A percentile compares a stretch with the other conserved stretches of the same genome.
phyloP scores from a whole-genome alignment of 2,113 vertebrate species.

The Orientallactaga bullata region DNA sequence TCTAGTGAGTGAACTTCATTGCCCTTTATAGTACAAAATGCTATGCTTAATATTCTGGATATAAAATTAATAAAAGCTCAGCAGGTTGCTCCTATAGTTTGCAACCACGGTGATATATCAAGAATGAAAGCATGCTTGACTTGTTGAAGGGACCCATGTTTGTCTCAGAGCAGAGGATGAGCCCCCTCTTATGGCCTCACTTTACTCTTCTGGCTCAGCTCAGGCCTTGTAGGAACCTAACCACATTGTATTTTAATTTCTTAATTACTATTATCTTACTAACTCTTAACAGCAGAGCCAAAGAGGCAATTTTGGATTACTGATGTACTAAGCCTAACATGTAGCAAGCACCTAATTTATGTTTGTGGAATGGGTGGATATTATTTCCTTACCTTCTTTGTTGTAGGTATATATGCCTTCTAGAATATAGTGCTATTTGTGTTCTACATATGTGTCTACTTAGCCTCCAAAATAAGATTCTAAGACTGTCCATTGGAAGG shows the following conservation, averaged over 20 bases:
- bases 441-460: background rate
- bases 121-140: background rate
- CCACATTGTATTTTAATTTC: background rate
- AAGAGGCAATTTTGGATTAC: background rate
- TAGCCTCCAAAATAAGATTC: background rate
- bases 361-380: slow-evolving; percentile 1
- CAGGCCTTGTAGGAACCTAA: background rate
- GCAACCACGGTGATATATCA: background rate
- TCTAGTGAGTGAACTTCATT: background rate
- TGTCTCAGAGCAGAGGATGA: background rate
- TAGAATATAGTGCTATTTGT: background rate
- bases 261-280: background rate
- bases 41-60: background rate
- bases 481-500: background rate
- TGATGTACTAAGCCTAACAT: background rate
- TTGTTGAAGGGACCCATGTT: background rate
- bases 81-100: background rate
- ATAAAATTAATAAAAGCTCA: background rate
- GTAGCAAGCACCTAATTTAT: background rate
- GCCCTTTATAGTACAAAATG: background rate
- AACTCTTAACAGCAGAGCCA: background rate
- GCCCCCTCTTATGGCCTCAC: background rate
- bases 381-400: background rate
- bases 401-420: background rate
- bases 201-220: background rate